A percentile compares a stretch with the other conserved stretches of the same genome.
These are phyloP conservation scores for Hystrix cristata DNA, from an alignment of 2,113 vertebrate genomes.

Conservation along the genomic window DNA sequence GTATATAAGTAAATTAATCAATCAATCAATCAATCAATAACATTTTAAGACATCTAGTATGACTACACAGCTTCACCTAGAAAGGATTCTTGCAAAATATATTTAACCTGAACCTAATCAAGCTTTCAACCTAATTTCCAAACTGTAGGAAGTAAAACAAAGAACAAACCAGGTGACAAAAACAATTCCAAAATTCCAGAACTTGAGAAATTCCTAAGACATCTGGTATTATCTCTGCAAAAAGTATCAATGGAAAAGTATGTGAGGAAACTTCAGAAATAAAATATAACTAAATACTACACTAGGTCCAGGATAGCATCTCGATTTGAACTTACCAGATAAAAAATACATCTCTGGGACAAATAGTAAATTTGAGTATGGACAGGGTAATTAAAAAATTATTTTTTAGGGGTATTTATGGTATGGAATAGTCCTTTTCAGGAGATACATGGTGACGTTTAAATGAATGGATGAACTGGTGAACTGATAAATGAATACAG, in stretches of 20 bases:
- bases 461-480: not conserved
- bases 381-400: not conserved
- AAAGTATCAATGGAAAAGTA: not conserved
- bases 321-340: not conserved
- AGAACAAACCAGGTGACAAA: not conserved
- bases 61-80: not conserved
- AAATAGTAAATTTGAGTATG: not conserved
- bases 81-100: not conserved
- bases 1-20: not conserved
- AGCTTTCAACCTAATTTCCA: constrained; percentile 34
- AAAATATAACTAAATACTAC: not conserved
- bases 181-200: constrained; percentile 7
- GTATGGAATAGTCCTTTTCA: not conserved
- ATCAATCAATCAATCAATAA: not conserved
- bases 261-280: not conserved
- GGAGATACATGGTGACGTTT: not conserved
- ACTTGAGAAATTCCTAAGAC: not conserved
- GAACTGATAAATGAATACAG: not conserved
- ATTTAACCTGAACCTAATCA: constrained; percentile 9
- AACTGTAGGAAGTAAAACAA: not conserved
- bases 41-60: not conserved
- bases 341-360: not conserved
- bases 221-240: not conserved
- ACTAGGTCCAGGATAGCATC: not conserved
- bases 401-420: not conserved